Evolutionary conservation across 2,113 vertebrate species (phyloP), one percentile per base, ranked within the genome.

Genomic region (Panurus biarmicus): DNA sequence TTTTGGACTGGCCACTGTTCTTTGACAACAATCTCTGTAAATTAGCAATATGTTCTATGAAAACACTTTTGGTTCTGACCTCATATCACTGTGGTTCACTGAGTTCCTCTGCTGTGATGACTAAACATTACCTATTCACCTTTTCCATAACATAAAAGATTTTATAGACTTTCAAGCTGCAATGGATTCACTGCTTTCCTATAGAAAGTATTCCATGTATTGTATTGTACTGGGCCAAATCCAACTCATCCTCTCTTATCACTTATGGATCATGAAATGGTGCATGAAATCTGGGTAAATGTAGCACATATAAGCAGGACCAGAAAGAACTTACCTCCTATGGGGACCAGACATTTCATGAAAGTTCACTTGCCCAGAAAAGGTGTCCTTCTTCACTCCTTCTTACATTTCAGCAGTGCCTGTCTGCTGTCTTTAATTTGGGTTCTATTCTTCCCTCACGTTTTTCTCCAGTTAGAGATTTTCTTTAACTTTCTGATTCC

Each of bases 361-460:
- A 74, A 80, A 61, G n/a, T 70, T 80, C 13, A 23, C 19, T 70
- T 77, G 13, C 17, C 47, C 33, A 58, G 35, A 70, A 64, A 23
- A 20, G 2, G 1, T 70, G 42, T 70, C 25, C 18, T 93, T 45
- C 33, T 78, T 77, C 24, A 42, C 16, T 42, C 14, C 9, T n/a
- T 80, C 51, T 67, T 85, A 31, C 14, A 69, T 29, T 82, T 76
- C n/a, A 61, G 17, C 11, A 80, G 31, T 53, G 9, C 11, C 9
- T 77, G 23, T 36, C 12, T 7, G 6, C 25, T 75, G 20, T 23
- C 29, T 44, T 66, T 57, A 54, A 62, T 62, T 24, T 70, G 29
- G 0, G 3, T 6, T n/a, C 60, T 61, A 24, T 7, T 47, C 58
- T 79, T 54, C 22, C 6, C 44, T 78, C 31, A 38, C 0, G 0